These are phyloP conservation scores for Malacoctenus gilli DNA, from an alignment of 2,797 vertebrate species.

Conservation along the genomic window DNA sequence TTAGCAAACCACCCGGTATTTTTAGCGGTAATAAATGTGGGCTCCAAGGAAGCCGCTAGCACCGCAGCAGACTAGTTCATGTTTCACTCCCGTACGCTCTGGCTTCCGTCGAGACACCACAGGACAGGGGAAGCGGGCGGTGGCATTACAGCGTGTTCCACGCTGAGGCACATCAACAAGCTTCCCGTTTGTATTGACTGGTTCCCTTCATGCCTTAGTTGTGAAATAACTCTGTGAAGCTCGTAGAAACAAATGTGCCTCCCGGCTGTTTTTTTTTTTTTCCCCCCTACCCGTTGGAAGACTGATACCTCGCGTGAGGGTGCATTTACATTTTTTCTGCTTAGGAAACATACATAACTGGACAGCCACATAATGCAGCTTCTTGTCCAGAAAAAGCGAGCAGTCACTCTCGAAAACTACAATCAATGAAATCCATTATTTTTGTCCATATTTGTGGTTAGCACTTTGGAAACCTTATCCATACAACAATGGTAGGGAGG, in stretches of 20 bases:
- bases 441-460: conserved; percentile 32
- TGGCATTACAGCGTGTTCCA: conserved; percentile 51
- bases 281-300: too few species aligned
- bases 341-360: neutral
- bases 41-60: conserved; percentile 66
- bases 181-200: conserved; percentile 28
- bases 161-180: conserved; percentile 45
- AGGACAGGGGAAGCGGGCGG: conserved; percentile 55
- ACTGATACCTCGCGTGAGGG: neutral
- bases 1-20: conserved; percentile 77
- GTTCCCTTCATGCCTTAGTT: conserved; percentile 15
- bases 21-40: conserved; percentile 81
- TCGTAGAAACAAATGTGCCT: conserved; percentile 1
- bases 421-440: conserved; percentile 9
- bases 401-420: conserved; percentile 11
- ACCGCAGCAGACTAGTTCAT: conserved; percentile 65
- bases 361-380: conserved; percentile 3
- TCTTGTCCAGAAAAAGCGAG: conserved; percentile 15
- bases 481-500: neutral
- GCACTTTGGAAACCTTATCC: conserved; percentile 12
- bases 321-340: conserved; percentile 9
- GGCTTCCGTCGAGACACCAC: conserved; percentile 52
- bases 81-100: conserved; percentile 69
- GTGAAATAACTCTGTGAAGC: conserved; percentile 14
- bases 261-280: conserved; percentile 7